Evolutionary conservation across 2,888 invertebrate species (phyloP).

Genomic region (Ischnus inquisitorius): DNA sequence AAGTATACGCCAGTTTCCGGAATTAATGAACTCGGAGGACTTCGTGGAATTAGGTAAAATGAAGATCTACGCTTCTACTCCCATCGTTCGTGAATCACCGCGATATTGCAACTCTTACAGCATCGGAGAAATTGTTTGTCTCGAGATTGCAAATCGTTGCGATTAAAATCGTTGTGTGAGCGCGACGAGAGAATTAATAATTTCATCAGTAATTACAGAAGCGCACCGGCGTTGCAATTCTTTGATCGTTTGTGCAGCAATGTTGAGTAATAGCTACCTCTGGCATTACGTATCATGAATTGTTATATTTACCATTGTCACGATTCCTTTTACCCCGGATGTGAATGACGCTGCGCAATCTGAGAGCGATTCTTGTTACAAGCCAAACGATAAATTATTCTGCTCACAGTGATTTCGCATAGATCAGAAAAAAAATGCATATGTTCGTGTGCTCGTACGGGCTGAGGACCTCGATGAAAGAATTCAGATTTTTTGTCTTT

Average conservation of each 20-base stretch:
- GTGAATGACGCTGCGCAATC: not conserved
- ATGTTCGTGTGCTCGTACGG: no score
- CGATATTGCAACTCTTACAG: not conserved
- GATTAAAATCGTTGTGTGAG: not conserved
- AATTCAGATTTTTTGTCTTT: no score
- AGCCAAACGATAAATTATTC: not conserved
- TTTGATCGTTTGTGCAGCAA: conserved; percentile 9
- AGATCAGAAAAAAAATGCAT: not conserved
- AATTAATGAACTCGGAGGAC: not conserved
- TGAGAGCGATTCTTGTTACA: conserved; percentile 14
- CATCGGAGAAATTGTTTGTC: conserved; percentile 2
- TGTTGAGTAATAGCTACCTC: not conserved
- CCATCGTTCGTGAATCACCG: not conserved
- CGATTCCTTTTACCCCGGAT: conserved; percentile 14
- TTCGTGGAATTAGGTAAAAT: not conserved
- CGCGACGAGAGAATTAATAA: conserved; percentile 13
- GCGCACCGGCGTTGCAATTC: conserved; percentile 3
- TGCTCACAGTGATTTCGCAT: not conserved
- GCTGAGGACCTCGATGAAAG: no score
- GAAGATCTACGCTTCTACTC: not conserved
- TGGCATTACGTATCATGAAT: no score
- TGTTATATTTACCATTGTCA: conserved; percentile 15
- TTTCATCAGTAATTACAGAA: conserved; percentile 47
- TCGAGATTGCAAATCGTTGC: not conserved
- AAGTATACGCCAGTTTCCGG: no score